These are phyloP conservation scores for Nilaparvata lugens DNA, from an alignment of 1,140 invertebrate species.

Conservation along the genomic window DNA sequence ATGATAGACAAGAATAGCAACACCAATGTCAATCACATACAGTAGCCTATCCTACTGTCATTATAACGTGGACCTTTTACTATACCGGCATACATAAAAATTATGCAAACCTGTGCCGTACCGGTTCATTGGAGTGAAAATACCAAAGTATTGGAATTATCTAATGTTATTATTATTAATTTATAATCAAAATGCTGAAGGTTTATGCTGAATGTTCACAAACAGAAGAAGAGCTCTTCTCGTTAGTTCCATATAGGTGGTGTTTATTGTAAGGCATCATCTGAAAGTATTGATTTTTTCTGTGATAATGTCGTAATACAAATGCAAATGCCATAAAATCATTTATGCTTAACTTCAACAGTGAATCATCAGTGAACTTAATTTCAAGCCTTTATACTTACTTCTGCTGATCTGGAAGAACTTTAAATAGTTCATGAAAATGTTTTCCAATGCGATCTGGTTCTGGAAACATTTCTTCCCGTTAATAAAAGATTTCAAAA, in stretches of 20 bases:
- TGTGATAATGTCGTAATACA: background rate
- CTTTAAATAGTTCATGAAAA: conserved; percentile 49
- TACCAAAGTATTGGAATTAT: too few species aligned
- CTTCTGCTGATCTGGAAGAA: conserved; percentile 45
- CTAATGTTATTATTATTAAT: too few species aligned
- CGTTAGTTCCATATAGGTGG: background rate
- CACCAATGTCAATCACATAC: too few species aligned
- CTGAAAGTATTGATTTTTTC: background rate
- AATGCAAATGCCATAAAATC: background rate
- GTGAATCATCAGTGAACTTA: background rate
- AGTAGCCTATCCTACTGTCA: too few species aligned
- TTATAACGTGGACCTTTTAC: too few species aligned
- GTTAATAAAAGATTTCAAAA: too few species aligned
- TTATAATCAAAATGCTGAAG: too few species aligned
- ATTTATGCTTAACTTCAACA: background rate
- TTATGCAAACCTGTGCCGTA: too few species aligned
- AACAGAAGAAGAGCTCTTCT: background rate
- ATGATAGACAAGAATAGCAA: too few species aligned
- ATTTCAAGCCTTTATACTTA: conserved; percentile 27
- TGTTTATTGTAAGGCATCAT: conserved; percentile 2
- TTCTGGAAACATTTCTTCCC: conserved; percentile 41
- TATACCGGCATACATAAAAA: too few species aligned
- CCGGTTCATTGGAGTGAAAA: too few species aligned
- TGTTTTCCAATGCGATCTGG: conserved; percentile 44
- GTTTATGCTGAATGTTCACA: too few species aligned